phyloP scores from a whole-genome alignment of 1,140 invertebrate species.

The Meloidogyne exigua region DNA sequence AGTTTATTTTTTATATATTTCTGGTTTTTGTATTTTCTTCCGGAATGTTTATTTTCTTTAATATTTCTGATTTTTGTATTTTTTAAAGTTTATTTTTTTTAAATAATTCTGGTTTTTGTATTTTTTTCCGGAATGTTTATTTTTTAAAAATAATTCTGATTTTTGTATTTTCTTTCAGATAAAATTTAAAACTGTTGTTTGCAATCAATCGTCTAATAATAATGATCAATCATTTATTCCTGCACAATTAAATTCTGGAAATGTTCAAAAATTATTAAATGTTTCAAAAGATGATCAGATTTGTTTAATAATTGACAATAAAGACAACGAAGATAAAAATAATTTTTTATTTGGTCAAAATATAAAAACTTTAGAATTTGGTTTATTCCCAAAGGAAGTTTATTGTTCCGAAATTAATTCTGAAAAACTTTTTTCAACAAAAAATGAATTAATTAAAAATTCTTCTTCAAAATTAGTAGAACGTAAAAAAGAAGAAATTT shows the following conservation, averaged over 20 bases:
- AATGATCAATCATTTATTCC: neutral
- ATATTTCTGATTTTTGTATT: too few species aligned
- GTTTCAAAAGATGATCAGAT: neutral
- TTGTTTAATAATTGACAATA: neutral
- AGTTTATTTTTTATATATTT: neutral
- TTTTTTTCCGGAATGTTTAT: too few species aligned
- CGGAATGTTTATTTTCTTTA: too few species aligned
- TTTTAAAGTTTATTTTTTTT: too few species aligned
- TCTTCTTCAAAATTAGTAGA: neutral
- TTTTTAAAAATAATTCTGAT: neutral
- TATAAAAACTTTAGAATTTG: neutral
- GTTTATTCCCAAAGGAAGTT: neutral
- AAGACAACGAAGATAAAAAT: neutral
- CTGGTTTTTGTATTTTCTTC: too few species aligned
- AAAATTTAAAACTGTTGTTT: neutral
- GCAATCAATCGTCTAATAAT: neutral
- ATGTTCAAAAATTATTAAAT: neutral
- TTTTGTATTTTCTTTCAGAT: neutral
- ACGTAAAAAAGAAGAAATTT: conserved; percentile 27
- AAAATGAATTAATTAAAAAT: neutral
- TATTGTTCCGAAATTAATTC: neutral
- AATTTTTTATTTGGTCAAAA: conserved; percentile 1
- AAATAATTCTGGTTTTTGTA: too few species aligned
- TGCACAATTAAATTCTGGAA: neutral
- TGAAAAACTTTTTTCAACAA: neutral